A percentile compares a stretch with the other conserved stretches of the same genome.
Conservation (phyloP, 2,888 invertebrate species). For the Calameuta idolon region DNA sequence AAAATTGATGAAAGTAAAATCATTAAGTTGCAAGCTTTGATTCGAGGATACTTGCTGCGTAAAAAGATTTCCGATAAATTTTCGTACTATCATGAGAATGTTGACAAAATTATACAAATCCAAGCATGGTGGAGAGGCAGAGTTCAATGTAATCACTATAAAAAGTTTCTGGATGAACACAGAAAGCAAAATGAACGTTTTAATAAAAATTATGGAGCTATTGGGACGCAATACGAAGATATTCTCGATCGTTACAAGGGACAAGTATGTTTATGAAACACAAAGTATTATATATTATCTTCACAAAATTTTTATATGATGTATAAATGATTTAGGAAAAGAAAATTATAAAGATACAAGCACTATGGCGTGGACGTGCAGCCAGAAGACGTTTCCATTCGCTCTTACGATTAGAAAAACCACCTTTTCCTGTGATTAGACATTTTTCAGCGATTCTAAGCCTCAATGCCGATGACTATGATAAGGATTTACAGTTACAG, state of each 20-base stretch:
- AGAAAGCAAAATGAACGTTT: slow-evolving; percentile 63
- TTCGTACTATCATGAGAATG: slow-evolving; percentile 66
- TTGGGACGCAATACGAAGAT: slow-evolving; percentile 56
- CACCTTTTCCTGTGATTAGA: slow-evolving; percentile 72
- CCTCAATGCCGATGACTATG: slow-evolving; percentile 79
- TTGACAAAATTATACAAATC: slow-evolving; percentile 67
- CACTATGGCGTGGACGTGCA: slow-evolving; percentile 75
- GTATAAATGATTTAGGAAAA: slow-evolving; percentile 65
- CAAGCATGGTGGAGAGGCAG: slow-evolving; percentile 76
- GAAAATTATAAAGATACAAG: slow-evolving; percentile 75
- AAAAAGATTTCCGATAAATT: slow-evolving; percentile 66
- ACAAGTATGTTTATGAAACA: slow-evolving; percentile 62
- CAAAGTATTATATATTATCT: background rate
- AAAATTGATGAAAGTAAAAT: slow-evolving; percentile 67
- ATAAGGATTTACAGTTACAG: slow-evolving; percentile 76
- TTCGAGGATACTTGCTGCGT: slow-evolving; percentile 73
- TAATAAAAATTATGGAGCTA: slow-evolving; percentile 62
- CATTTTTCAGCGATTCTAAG: slow-evolving; percentile 79
- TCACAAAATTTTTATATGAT: background rate
- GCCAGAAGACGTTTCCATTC: slow-evolving; percentile 75
- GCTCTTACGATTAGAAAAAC: slow-evolving; percentile 71
- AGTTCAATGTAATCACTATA: slow-evolving; percentile 67
- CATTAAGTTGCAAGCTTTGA: slow-evolving; percentile 72
- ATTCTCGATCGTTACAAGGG: slow-evolving; percentile 70
- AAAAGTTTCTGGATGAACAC: slow-evolving; percentile 64